Percentiles rank a stretch among this genome's conserved stretches.
Evolutionary conservation across 2,797 vertebrate species (phyloP).

Genomic region (Oreochromis mossambicus): DNA sequence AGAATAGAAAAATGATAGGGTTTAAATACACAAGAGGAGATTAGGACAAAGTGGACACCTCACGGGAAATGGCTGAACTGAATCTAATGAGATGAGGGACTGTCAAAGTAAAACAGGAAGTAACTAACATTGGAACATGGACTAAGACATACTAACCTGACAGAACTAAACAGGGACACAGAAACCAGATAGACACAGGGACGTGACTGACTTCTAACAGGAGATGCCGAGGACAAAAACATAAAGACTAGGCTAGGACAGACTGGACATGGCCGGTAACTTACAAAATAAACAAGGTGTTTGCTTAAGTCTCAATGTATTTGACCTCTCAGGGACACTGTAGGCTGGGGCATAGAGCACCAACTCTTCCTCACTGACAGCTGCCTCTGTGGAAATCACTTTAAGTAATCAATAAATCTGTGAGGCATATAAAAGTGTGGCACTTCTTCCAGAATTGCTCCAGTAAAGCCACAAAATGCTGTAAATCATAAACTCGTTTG

Average conservation of each 20-base stretch:
- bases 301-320: not conserved
- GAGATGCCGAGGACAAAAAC: not conserved
- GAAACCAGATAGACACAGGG: not conserved
- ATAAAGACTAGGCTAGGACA: not conserved
- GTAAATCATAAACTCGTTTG: accelerated
- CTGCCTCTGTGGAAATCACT: not conserved
- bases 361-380: not conserved
- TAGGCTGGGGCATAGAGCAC: not conserved
- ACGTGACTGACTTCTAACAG: not conserved
- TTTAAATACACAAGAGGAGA: not conserved
- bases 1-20: not conserved
- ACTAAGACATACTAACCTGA: not conserved
- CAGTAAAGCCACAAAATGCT: accelerated
- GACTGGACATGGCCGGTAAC: not conserved
- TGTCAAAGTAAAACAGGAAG: not conserved
- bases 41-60: not conserved
- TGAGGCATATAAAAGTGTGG: not conserved
- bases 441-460: not conserved
- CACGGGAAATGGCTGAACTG: not conserved
- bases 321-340: not conserved
- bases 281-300: not conserved
- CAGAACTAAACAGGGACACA: not conserved
- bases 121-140: not conserved
- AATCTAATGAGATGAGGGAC: not conserved
- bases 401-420: not conserved